Base-by-base conservation (phyloP, 2,888 invertebrate genomes). In the Tillus elongatus region DNA sequence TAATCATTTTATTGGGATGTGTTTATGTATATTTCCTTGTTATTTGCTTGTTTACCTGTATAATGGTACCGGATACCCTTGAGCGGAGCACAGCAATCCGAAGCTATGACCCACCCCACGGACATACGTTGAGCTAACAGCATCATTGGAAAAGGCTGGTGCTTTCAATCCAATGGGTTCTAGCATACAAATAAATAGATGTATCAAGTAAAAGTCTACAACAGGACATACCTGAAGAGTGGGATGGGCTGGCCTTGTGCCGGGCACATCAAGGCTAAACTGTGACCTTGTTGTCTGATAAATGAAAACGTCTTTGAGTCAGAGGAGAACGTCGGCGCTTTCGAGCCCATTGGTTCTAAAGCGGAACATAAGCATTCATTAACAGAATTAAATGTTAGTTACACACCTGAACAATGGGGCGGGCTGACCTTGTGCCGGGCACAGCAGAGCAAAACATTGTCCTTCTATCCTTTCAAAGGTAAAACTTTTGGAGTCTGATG, bases 401-500 rank as follows among this genome's bases (percentile, higher is more conserved):
- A 45, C 71, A 73, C 66, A 82, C 79, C 79, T 79, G 75, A 77
- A 78, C 54, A 71, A 57, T 11, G 58, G 59, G 27, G 57, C 53
- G 19, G 85, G 84, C 66, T 75, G 80, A 50, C 79, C 84, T 71
- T 85, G 84, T 44, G 83, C 82, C 59, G 81, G 82, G 64, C 84
- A 85, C 57, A 82, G 71, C 51, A 82, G 64, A 34, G 77, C 79
- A 60, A 84, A 75, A 57, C 74, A 73, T 59, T 74, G 74, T 47
- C 71, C 72, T 44, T 68, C 55, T 32, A 44, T 54, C 39, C 68
- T 63, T 44, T 67, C 65, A 60, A 54, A 65, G 41, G 63, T 66
- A 61, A 59, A 70, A 53, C 58, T 69, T 64, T 62, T 73, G 50
- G 54, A 69, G 58, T 58, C 62, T 2, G 66, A 57, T 3, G 61